Evolutionary conservation across 2,888 invertebrate species (phyloP), one percentile per base, ranked within the genome.

Genomic region (Xestia xanthographa): DNA sequence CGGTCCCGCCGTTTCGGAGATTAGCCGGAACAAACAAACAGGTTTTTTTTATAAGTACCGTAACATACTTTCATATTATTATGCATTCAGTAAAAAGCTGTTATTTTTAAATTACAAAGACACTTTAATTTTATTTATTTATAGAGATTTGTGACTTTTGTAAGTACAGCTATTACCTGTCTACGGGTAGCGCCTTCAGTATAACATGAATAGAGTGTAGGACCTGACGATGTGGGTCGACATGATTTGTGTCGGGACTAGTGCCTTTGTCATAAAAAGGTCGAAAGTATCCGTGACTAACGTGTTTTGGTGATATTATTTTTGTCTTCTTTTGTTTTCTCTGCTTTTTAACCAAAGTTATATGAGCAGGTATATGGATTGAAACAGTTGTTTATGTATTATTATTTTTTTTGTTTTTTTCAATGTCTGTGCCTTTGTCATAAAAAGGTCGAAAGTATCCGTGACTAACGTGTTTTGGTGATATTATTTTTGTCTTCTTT

Each of bases 181-280:
- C 41, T 63, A n/a, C 9, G n/a, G n/a, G 60, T 22, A 62, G 38
- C 20, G 20, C 29, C 73, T 58, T 20, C 43, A 22, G n/a, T 20
- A 9, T 22, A 14, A 5, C 45, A 45, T 45, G 53, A 72, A 72
- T 56, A 72, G 48, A 38, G 26, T 69, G 50, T 71, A 8, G 14
- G 72, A 29, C 17, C 12, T 9, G 29, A 20, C 56, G 29, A 75
- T 20, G 20, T 41, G 72, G 41, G 29, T 50, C 60, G 48, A 29
- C 48, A 50, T 26, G 43, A 43, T 71, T 41, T 71, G 14, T 53
- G 41, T 29, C 41, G 12, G 17, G 29, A n/a, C 43, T 53, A 43
- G 14, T 9, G 29, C 38, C 38, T 58, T 73, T 73, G 73, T 58
- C n/a, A 58, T 17, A 73, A 72, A 72, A 58, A 58, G 45, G 26